A percentile compares a stretch with the other conserved stretches of the same genome.
These are phyloP conservation scores for Drosophila siamana DNA, from an alignment of 2,888 invertebrate species.

Conservation along the genomic window DNA sequence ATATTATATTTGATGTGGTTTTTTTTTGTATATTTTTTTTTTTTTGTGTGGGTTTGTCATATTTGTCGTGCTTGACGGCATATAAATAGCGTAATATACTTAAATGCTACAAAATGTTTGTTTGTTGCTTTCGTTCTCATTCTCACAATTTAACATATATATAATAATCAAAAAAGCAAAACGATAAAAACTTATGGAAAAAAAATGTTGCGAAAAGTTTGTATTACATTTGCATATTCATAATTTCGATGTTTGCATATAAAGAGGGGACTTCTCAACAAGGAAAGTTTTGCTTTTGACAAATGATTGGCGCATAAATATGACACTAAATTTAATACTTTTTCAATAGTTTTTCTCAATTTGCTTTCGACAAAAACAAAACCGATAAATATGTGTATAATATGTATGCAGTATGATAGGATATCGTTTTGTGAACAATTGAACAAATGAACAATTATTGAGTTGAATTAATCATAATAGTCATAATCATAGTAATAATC, in stretches of 20 bases:
- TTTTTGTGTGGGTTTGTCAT: constrained; percentile 36
- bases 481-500: constrained; percentile 54
- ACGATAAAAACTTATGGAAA: constrained; percentile 36
- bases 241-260: constrained; percentile 16
- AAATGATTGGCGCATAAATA: constrained; percentile 69
- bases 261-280: constrained; percentile 38
- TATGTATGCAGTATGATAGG: constrained; percentile 52
- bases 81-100: constrained; percentile 77
- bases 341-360: constrained; percentile 54
- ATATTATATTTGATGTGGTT: constrained; percentile 56
- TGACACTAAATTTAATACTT: constrained; percentile 85
- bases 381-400: constrained; percentile 53
- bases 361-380: constrained; percentile 28
- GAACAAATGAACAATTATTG: constrained; percentile 58
- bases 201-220: constrained; percentile 36
- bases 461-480: constrained; percentile 58
- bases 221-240: constrained; percentile 31
- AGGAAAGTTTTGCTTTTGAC: constrained; percentile 37
- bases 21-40: constrained; percentile 17
- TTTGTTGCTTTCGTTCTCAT: constrained; percentile 34
- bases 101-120: constrained; percentile 56
- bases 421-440: constrained; percentile 59
- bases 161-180: constrained; percentile 30
- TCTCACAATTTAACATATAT: constrained; percentile 33
- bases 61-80: constrained; percentile 45